Conservation (phyloP, 1,140 invertebrate genomes). For the Cotesia typhae region DNA sequence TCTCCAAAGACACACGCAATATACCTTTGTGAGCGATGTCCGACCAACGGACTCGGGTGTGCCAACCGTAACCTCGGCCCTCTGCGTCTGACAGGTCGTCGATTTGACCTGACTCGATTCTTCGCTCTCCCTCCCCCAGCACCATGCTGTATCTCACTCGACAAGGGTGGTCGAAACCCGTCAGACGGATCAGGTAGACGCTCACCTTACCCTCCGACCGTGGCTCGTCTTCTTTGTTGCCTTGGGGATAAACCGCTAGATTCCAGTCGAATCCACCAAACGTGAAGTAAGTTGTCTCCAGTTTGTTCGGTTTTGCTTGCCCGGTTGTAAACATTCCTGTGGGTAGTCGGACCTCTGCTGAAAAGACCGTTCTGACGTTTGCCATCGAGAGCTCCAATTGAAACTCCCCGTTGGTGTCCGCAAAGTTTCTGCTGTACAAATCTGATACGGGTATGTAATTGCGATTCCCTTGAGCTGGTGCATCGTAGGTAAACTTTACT, state of each 20-base stretch:
- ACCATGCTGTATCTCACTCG: conserved; percentile 78
- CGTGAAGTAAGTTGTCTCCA: conserved; percentile 78
- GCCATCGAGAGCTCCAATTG: conserved; percentile 83
- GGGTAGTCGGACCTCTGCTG: conserved; percentile 70
- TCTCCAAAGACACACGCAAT: conserved; percentile 77
- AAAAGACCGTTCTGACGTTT: conserved; percentile 80
- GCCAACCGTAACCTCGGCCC: conserved; percentile 78
- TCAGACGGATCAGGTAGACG: conserved; percentile 77
- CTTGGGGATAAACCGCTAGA: conserved; percentile 76
- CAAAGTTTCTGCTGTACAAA: conserved; percentile 78
- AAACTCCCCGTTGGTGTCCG: conserved; percentile 85
- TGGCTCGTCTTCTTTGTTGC: conserved; percentile 64
- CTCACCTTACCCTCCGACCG: conserved; percentile 66
- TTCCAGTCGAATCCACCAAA: conserved; percentile 90
- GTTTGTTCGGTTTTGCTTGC: conserved; percentile 64
- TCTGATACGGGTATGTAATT: conserved; percentile 83
- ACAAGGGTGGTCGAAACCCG: conserved; percentile 84
- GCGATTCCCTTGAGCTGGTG: conserved; percentile 79
- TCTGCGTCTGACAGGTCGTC: conserved; percentile 82
- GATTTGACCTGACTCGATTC: conserved; percentile 79
- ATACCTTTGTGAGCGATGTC: conserved; percentile 70
- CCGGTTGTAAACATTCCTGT: conserved; percentile 57
- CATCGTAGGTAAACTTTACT: conserved; percentile 80
- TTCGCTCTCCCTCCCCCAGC: conserved; percentile 76
- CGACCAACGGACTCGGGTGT: conserved; percentile 70